Percentiles rank a stretch among this genome's conserved stretches.
phyloP scores from a whole-genome alignment of 1,140 invertebrate genomes.

The Scaptomyza graminum region DNA sequence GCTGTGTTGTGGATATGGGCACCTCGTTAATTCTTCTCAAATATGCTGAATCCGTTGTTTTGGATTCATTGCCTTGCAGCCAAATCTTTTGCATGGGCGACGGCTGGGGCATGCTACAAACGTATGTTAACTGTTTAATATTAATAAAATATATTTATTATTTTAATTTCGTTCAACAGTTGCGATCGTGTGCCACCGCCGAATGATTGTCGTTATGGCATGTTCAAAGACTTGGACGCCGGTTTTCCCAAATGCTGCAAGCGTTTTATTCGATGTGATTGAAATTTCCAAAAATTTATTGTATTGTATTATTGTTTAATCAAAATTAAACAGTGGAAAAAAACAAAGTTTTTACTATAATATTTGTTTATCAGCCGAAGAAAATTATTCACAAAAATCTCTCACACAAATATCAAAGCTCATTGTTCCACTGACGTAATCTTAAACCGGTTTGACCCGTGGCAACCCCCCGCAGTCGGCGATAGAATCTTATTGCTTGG shows the following conservation, averaged over 20 bases:
- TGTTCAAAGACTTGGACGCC: constrained; percentile 28
- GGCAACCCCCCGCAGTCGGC: not conserved
- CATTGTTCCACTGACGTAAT: constrained; percentile 11
- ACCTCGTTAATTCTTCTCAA: constrained; percentile 24
- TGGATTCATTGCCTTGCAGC: constrained; percentile 41
- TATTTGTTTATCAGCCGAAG: too few relatives aligned
- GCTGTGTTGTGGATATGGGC: constrained; percentile 53
- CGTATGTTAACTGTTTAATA: constrained; percentile 38
- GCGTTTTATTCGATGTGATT: constrained; percentile 42
- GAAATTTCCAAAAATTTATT: constrained; percentile 7
- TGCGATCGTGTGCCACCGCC: constrained; percentile 34
- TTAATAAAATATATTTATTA: not conserved
- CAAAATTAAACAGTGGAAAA: too few relatives aligned
- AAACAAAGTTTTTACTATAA: too few relatives aligned
- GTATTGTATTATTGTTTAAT: not conserved
- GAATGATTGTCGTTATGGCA: constrained; percentile 27
- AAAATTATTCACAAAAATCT: not conserved
- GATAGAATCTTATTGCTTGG: too few relatives aligned
- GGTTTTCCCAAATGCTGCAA: constrained; percentile 44
- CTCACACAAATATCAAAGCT: not conserved
- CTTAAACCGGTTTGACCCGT: constrained; percentile 23
- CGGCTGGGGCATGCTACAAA: constrained; percentile 50
- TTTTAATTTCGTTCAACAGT: constrained; percentile 15
- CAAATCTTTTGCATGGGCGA: constrained; percentile 41
- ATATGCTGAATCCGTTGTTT: constrained; percentile 10